Percentiles rank a stretch among this genome's conserved stretches.
These are phyloP conservation scores for Hirudinaria manillensis DNA, from an alignment of 2,888 invertebrate genomes.

Conservation along the genomic window DNA sequence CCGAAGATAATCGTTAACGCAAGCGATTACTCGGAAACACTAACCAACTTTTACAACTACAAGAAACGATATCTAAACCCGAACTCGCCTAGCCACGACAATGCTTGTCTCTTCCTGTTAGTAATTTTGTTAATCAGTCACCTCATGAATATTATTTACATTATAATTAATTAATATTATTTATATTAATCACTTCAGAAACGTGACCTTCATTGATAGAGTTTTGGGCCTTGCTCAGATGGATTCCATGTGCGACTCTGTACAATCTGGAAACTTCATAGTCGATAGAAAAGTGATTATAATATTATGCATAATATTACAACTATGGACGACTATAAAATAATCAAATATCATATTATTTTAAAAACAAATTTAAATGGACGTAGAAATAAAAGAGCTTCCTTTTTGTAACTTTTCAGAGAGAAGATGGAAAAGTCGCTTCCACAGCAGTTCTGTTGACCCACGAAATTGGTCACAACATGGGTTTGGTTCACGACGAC, in stretches of 20 bases:
- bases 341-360: too few species aligned
- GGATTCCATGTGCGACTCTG: slow-evolving; percentile 12
- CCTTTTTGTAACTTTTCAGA: not conserved
- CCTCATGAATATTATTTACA: not conserved
- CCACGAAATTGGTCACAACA: slow-evolving; percentile 16
- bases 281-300: not conserved
- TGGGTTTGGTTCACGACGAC: not conserved
- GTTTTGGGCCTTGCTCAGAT: not conserved
- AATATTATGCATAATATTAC: too few species aligned
- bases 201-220: not conserved
- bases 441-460: not conserved
- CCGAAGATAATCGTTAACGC: not conserved
- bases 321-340: too few species aligned
- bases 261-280: not conserved
- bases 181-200: not conserved
- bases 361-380: too few species aligned
- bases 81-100: slow-evolving; percentile 3
- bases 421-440: not conserved
- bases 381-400: not conserved
- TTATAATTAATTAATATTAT: not conserved
- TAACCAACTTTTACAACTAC: not conserved
- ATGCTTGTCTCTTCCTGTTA: slow-evolving; percentile 10
- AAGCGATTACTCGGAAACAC: not conserved
- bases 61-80: not conserved
- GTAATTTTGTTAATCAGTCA: not conserved